Conservation (phyloP, 2,888 invertebrate species). For the Gibbula magus region DNA sequence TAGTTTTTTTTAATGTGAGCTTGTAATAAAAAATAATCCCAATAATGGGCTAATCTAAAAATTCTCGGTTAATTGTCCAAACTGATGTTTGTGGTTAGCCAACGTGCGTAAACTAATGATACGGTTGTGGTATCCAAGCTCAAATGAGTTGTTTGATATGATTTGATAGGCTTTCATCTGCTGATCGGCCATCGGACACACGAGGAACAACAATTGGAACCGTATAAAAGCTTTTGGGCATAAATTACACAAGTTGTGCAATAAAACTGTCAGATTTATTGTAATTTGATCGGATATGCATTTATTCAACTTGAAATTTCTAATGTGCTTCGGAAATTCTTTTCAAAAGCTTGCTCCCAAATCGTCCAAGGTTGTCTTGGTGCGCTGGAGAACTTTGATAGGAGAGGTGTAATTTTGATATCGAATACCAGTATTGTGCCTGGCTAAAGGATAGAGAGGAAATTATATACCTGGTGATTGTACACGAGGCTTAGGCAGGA, state of each 20-base stretch:
- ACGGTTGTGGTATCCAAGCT: too few relatives aligned
- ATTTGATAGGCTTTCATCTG: conserved; percentile 6
- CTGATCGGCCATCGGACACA: not conserved
- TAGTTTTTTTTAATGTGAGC: too few relatives aligned
- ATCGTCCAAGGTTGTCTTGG: conserved; percentile 2
- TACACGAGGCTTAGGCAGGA: conserved; percentile 22
- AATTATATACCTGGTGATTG: conserved; percentile 36
- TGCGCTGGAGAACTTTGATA: not conserved
- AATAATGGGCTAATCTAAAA: too few relatives aligned
- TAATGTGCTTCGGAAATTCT: conserved; percentile 1
- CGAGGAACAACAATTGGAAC: not conserved
- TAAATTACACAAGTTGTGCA: conserved; percentile 21
- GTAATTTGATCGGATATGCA: conserved; percentile 22
- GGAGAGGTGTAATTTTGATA: conserved; percentile 37
- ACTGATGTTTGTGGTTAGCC: too few relatives aligned
- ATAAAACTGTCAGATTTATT: conserved; percentile 23
- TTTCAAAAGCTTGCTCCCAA: conserved; percentile 17
- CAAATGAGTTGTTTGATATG: conserved; percentile 17
- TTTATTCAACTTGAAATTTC: conserved; percentile 22
- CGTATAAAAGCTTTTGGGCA: conserved; percentile 12
- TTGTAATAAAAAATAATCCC: too few relatives aligned
- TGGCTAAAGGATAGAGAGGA: conserved; percentile 26
- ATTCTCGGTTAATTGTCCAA: too few relatives aligned
- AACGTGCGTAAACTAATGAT: too few relatives aligned
- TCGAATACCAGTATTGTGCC: conserved; percentile 32